Evolutionary conservation across 2,113 vertebrate genomes (phyloP).

Genomic region (Amazona guildingii): DNA sequence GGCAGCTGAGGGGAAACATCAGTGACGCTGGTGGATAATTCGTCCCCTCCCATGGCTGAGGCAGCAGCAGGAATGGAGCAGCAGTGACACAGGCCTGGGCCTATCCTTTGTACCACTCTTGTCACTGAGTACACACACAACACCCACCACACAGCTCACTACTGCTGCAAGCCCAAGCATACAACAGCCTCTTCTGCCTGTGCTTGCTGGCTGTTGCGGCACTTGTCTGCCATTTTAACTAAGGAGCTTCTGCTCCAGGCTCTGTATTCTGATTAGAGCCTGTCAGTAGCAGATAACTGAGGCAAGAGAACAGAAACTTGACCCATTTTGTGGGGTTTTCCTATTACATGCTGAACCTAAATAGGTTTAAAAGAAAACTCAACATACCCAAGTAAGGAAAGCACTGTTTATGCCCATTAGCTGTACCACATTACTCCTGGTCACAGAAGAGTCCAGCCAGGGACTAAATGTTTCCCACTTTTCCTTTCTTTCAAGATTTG

Average conservation of each 20-base stretch:
- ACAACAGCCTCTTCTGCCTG: neutral
- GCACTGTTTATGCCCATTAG: neutral
- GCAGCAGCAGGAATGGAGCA: neutral
- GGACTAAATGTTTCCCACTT: neutral
- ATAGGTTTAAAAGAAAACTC: neutral
- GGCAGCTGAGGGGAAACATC: neutral
- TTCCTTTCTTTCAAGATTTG: neutral
- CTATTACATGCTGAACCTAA: neutral
- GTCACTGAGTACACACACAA: neutral
- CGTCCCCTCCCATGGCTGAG: neutral
- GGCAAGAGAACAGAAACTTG: neutral
- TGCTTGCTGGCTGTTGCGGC: neutral
- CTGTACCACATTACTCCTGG: neutral
- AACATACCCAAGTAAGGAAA: neutral
- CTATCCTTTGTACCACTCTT: neutral
- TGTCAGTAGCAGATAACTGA: neutral
- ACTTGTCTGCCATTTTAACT: neutral
- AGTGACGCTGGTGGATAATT: accelerated
- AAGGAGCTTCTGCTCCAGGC: neutral
- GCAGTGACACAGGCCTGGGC: neutral
- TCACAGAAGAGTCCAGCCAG: neutral
- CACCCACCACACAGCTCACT: neutral
- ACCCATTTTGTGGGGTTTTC: neutral
- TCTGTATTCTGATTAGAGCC: neutral
- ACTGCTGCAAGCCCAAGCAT: neutral